A percentile compares a stretch with the other conserved stretches of the same genome.
Conservation (phyloP, 1,140 invertebrate genomes). For the Drosophila lacteicornis region DNA sequence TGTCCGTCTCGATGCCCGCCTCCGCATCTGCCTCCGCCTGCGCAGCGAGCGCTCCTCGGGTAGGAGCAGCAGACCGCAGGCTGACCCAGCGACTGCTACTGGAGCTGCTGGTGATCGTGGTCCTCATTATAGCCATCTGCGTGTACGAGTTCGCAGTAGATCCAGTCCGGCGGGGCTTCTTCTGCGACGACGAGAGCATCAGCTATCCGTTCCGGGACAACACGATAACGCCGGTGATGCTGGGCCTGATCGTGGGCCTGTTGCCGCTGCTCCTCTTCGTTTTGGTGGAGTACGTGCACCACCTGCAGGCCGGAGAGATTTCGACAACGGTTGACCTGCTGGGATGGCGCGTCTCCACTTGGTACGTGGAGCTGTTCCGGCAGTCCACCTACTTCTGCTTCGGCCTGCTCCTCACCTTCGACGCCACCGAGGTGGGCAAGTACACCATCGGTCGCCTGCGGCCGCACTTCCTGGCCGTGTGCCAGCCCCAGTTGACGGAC, state of each 20-base stretch:
- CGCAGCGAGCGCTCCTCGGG: background rate
- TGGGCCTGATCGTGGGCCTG: constrained; percentile 90
- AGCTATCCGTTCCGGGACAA: constrained; percentile 92
- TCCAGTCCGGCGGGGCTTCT: constrained; percentile 96
- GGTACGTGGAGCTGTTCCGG: constrained; percentile 89
- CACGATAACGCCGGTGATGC: constrained; percentile 91
- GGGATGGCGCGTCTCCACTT: constrained; percentile 86
- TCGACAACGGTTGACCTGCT: constrained; percentile 43
- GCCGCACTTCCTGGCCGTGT: constrained; percentile 95
- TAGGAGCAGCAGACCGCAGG: constrained; percentile 31
- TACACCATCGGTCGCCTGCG: constrained; percentile 96
- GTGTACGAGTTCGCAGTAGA: constrained; percentile 89
- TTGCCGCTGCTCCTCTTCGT: constrained; percentile 81
- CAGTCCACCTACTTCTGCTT: constrained; percentile 92
- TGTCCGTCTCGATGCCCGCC: constrained; percentile 1
- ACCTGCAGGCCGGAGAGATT: constrained; percentile 47
- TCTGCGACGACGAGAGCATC: constrained; percentile 97
- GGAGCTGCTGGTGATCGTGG: constrained; percentile 67
- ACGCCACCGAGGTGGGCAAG: constrained; percentile 95
- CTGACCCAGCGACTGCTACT: constrained; percentile 48
- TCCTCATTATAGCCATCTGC: constrained; percentile 87
- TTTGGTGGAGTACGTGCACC: constrained; percentile 63
- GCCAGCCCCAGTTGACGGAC: constrained; percentile 87
- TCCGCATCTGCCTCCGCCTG: background rate
- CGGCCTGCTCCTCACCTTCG: constrained; percentile 91